A percentile compares a stretch with the other conserved stretches of the same genome.
phyloP scores from a whole-genome alignment of 1,140 invertebrate species.

The Pachypeltis micranthus region DNA sequence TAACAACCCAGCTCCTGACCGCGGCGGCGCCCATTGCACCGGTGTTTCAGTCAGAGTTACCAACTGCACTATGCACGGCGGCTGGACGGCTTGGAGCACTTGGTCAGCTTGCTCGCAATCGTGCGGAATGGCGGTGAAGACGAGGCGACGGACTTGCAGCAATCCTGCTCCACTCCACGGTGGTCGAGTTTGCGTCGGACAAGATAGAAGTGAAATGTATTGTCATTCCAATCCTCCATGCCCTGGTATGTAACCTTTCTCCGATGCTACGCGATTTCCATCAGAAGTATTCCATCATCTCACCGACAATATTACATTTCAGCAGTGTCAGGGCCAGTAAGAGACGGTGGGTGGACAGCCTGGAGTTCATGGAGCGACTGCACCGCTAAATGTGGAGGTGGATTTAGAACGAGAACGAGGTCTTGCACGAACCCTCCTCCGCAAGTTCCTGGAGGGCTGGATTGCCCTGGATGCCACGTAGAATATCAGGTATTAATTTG shows the following conservation, averaged over 20 bases:
- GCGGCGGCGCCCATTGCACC: constrained; percentile 55
- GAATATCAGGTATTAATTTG: constrained; percentile 30
- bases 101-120: constrained; percentile 75
- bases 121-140: constrained; percentile 68
- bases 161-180: constrained; percentile 72
- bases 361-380: constrained; percentile 62
- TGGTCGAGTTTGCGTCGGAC: constrained; percentile 69
- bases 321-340: constrained; percentile 39
- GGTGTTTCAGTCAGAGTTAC: constrained; percentile 45
- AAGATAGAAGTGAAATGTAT: constrained; percentile 60
- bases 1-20: constrained; percentile 66
- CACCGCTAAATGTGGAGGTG: constrained; percentile 43
- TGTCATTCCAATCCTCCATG: constrained; percentile 69
- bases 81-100: constrained; percentile 75
- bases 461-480: constrained; percentile 52
- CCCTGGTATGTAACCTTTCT: constrained; percentile 42
- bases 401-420: constrained; percentile 38
- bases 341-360: constrained; percentile 59
- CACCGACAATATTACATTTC: constrained; percentile 22
- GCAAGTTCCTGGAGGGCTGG: constrained; percentile 40
- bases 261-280: background rate
- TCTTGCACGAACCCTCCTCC: constrained; percentile 53
- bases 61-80: constrained; percentile 72
- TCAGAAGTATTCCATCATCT: background rate
- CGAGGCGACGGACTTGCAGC: constrained; percentile 59